Conservation (phyloP, 1,140 invertebrate species). For the Eueides isabella region DNA sequence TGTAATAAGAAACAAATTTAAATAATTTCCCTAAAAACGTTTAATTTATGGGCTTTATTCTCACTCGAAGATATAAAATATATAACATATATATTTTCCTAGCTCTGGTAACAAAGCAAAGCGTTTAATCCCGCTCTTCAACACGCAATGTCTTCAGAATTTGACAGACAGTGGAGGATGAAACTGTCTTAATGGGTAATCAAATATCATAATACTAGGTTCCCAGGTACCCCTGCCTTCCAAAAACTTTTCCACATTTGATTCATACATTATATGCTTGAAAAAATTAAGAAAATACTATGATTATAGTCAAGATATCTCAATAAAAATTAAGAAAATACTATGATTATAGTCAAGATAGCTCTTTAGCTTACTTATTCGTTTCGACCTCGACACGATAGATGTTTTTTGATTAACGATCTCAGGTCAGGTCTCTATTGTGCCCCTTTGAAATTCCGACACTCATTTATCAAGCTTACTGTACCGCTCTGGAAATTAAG, state of each 20-base stretch:
- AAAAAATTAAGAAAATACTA: neutral
- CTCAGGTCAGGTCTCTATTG: slow-evolving; percentile 72
- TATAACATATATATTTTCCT: neutral
- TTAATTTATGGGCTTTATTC: neutral
- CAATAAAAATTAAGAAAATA: neutral
- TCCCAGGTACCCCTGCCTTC: no score
- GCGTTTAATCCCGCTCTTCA: no score
- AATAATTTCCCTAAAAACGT: no score
- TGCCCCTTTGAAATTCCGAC: slow-evolving; percentile 75
- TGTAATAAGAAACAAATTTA: no score
- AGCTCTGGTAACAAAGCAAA: neutral
- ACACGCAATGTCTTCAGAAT: no score
- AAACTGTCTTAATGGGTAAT: no score
- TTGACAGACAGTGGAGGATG: no score
- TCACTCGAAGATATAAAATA: neutral
- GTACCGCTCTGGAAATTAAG: slow-evolving; percentile 70
- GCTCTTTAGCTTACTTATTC: slow-evolving; percentile 25
- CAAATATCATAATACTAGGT: no score
- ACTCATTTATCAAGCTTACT: slow-evolving; percentile 79
- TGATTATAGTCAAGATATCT: neutral
- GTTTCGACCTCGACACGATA: slow-evolving; percentile 57
- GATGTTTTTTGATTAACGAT: slow-evolving; percentile 76
- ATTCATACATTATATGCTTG: no score
- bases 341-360: neutral
- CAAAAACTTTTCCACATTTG: no score